A percentile compares a stretch with the other conserved stretches of the same genome.
phyloP scores from a whole-genome alignment of 2,797 vertebrate species.

The Gadopsis marmoratus region DNA sequence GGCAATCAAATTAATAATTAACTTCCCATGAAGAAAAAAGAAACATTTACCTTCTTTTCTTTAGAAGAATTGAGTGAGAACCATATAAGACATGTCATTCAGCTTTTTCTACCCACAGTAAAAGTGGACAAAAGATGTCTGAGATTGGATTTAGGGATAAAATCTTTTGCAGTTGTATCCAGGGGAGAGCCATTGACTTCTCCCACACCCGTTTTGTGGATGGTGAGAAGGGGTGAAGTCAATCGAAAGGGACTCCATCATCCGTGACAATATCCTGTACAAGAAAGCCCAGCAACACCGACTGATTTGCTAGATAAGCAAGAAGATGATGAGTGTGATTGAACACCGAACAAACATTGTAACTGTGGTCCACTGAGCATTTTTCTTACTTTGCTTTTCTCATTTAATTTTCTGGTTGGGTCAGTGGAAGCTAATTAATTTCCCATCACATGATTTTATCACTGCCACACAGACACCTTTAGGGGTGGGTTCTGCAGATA shows the following conservation, averaged over 20 bases:
- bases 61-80: constrained; percentile 2
- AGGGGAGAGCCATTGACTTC: constrained; percentile 45
- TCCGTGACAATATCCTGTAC: constrained; percentile 39
- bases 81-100: constrained; percentile 6
- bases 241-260: constrained; percentile 46
- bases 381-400: constrained; percentile 56
- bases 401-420: constrained; percentile 47
- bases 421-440: constrained; percentile 72
- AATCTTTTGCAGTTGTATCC: constrained; percentile 30
- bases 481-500: constrained; percentile 15
- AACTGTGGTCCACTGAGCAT: constrained; percentile 39
- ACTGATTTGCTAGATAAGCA: constrained; percentile 56
- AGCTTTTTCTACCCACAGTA: neutral
- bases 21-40: neutral
- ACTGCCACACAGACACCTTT: constrained; percentile 19
- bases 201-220: constrained; percentile 25
- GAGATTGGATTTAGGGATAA: constrained; percentile 46
- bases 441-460: constrained; percentile 63
- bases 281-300: constrained; percentile 30
- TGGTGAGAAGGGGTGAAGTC: constrained; percentile 52
- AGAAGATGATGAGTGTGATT: constrained; percentile 47
- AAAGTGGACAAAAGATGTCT: constrained; percentile 38
- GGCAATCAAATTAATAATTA: neutral
- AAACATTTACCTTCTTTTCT: constrained; percentile 1
- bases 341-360: constrained; percentile 42